Evolutionary conservation across 2,888 invertebrate genomes (phyloP).

Genomic region (Idaea biselata): DNA sequence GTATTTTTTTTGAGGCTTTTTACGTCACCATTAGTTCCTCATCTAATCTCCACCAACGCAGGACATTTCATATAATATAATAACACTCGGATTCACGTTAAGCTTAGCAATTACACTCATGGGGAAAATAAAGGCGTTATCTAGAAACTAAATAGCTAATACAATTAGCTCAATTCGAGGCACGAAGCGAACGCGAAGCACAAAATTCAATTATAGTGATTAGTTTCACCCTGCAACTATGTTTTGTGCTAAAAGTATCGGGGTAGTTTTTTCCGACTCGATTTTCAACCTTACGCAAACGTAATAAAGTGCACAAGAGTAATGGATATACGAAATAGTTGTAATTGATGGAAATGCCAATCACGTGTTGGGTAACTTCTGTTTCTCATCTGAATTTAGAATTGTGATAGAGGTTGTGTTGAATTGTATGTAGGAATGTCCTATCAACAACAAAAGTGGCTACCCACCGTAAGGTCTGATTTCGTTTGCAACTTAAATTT

Average conservation of each 20-base stretch:
- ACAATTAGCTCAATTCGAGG: conserved; percentile 66
- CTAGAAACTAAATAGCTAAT: conserved; percentile 57
- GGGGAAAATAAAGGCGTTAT: conserved; percentile 54
- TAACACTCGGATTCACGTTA: conserved; percentile 35
- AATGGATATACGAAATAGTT: conserved; percentile 21
- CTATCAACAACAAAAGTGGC: no score
- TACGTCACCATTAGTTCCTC: no score
- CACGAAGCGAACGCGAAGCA: conserved; percentile 60
- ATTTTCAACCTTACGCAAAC: conserved; percentile 34
- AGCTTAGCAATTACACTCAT: conserved; percentile 46
- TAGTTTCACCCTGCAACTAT: conserved; percentile 66
- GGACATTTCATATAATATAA: conserved; percentile 7
- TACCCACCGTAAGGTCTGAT: no score
- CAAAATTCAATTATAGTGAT: conserved; percentile 72
- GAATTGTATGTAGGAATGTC: conserved; percentile 23
- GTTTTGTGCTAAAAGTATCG: conserved; percentile 53
- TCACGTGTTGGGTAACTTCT: conserved; percentile 53
- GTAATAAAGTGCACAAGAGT: conserved; percentile 4
- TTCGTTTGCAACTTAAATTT: no score
- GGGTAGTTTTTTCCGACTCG: conserved; percentile 25
- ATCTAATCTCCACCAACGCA: no score
- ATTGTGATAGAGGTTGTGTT: conserved; percentile 41
- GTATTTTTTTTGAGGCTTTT: no score
- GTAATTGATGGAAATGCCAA: conserved; percentile 43
- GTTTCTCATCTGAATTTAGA: conserved; percentile 46